Percentiles rank a stretch among this genome's conserved stretches.
Conservation (phyloP, 2,113 vertebrate genomes). For the Hepsetus odoe region DNA sequence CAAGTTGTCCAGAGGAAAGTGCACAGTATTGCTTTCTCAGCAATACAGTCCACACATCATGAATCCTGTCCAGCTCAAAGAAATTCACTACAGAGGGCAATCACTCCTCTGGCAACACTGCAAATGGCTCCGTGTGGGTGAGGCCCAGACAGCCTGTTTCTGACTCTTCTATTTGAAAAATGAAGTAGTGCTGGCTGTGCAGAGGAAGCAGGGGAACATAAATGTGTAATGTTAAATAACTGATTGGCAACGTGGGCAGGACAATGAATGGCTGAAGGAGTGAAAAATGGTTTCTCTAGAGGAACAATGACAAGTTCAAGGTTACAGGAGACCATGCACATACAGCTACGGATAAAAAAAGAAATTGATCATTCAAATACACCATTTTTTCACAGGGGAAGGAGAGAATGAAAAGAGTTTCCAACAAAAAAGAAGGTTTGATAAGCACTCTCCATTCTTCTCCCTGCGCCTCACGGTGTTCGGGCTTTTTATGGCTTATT, state of each 20-base stretch:
- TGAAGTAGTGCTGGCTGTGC: neutral
- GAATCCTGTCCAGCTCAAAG: constrained; percentile 5
- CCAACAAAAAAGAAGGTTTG: neutral
- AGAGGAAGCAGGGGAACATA: neutral
- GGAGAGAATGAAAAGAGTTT: neutral
- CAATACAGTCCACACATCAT: neutral
- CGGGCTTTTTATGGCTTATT: too few species aligned
- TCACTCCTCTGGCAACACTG: constrained; percentile 8
- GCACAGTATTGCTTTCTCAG: constrained; percentile 11
- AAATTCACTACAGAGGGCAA: constrained; percentile 4
- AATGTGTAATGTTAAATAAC: neutral
- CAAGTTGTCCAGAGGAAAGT: neutral
- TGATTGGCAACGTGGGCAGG: neutral
- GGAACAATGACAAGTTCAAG: neutral
- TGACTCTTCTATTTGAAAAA: neutral
- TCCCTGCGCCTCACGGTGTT: too few species aligned
- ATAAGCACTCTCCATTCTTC: neutral
- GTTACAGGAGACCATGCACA: neutral
- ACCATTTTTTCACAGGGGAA: too few species aligned
- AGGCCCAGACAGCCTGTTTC: neutral
- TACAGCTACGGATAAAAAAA: neutral
- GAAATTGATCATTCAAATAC: neutral
- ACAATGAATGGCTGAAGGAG: neutral
- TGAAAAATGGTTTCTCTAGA: neutral
- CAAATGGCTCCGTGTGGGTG: constrained; percentile 13